Evolutionary conservation across 2,888 invertebrate genomes (phyloP).

Genomic region (Andrena bicolor): DNA sequence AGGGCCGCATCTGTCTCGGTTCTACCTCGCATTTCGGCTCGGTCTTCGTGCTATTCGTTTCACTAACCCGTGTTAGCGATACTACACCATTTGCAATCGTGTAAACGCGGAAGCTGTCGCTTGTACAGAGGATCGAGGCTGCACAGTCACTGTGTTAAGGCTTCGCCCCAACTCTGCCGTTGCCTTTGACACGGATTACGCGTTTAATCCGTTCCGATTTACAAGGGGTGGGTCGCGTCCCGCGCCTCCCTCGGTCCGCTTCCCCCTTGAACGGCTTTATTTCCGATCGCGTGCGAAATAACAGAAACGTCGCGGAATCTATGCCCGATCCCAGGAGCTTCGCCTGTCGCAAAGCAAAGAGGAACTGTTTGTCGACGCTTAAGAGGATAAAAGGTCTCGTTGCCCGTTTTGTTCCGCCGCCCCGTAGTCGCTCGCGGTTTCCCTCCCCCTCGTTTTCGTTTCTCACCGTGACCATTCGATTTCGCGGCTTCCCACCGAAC

Average conservation of each 20-base stretch:
- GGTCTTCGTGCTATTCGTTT: not conserved
- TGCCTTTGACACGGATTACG: conserved; percentile 54
- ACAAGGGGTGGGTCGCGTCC: conserved; percentile 15
- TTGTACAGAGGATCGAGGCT: conserved; percentile 22
- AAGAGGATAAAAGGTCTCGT: conserved; percentile 42
- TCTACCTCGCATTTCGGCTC: not conserved
- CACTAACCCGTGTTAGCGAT: not conserved
- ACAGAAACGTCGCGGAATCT: not conserved
- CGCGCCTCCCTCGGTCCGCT: conserved; percentile 23
- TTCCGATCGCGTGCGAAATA: conserved; percentile 39
- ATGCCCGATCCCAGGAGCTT: conserved; percentile 12
- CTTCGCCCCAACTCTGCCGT: conserved; percentile 22
- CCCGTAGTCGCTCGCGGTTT: no score
- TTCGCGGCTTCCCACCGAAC: not conserved
- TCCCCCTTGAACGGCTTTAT: conserved; percentile 50
- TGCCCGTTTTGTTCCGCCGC: conserved; percentile 14
- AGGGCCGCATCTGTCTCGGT: not conserved
- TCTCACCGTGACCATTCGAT: not conserved
- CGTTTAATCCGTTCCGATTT: conserved; percentile 40
- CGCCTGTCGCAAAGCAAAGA: not conserved
- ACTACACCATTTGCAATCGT: conserved; percentile 25
- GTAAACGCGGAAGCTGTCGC: conserved; percentile 6
- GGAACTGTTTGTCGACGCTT: conserved; percentile 31
- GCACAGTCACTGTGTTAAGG: conserved; percentile 18
- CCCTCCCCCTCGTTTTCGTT: not conserved